phyloP scores from a whole-genome alignment of 2,888 invertebrate genomes.

The Gymnocheta viridis region DNA sequence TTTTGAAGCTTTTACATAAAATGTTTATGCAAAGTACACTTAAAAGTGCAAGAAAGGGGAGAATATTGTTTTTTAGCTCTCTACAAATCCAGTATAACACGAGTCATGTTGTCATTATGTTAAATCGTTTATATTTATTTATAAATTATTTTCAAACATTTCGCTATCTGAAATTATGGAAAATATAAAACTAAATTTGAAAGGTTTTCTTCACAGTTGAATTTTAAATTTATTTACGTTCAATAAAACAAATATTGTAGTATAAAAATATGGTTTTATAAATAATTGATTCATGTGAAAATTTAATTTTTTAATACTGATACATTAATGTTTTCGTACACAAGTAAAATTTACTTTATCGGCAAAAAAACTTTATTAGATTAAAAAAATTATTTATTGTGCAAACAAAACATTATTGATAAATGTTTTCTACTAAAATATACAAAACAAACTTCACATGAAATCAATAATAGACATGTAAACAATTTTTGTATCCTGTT shows the following conservation, averaged over 20 bases:
- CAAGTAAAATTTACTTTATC: background rate
- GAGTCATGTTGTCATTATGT: background rate
- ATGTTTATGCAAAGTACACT: background rate
- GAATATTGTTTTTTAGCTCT: background rate
- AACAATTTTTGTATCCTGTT: constrained; percentile 57
- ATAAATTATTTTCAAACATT: too few species aligned
- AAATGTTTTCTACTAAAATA: constrained; percentile 15
- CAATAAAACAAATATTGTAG: background rate
- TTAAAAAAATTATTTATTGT: background rate
- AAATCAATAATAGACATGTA: constrained; percentile 60
- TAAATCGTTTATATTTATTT: background rate
- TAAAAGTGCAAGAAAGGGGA: background rate
- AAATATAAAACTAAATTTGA: background rate
- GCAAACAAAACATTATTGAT: constrained; percentile 19
- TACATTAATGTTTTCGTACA: background rate
- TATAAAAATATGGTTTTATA: background rate
- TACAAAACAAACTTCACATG: constrained; percentile 11
- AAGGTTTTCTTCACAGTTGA: background rate
- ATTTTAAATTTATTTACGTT: background rate
- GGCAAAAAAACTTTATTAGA: background rate
- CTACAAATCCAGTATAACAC: background rate
- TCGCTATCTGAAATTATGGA: background rate
- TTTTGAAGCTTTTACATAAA: background rate
- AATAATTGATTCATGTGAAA: background rate
- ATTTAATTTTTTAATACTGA: background rate